phyloP scores from a whole-genome alignment of 2,888 invertebrate genomes.

The Diarsia brunnea region DNA sequence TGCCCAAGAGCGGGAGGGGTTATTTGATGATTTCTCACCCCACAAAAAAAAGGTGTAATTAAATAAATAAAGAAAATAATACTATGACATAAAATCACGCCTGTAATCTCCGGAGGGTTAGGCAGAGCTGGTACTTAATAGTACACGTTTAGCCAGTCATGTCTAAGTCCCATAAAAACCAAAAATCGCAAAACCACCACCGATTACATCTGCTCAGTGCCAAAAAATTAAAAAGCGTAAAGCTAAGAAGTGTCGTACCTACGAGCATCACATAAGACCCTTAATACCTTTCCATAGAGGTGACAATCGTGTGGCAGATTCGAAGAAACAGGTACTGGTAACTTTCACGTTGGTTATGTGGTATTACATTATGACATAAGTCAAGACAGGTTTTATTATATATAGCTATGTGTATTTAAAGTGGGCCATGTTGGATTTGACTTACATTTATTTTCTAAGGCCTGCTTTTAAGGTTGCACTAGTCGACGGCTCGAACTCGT shows the following conservation, averaged over 20 bases:
- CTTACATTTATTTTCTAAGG: constrained; percentile 23
- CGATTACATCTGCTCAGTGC: constrained; percentile 19
- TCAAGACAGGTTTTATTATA: constrained; percentile 1
- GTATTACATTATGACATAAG: constrained; percentile 35
- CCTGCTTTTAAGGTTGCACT: no score
- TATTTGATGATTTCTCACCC: no score
- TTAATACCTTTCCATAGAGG: neutral
- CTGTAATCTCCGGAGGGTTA: no score
- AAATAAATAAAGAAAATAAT: no score
- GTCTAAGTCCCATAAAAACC: no score
- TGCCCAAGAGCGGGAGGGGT: no score
- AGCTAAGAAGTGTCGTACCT: constrained; percentile 23
- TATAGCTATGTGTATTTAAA: constrained; percentile 25
- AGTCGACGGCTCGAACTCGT: no score
- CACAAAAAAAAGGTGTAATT: no score
- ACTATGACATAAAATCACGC: no score
- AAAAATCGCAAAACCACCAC: neutral
- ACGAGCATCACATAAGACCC: constrained; percentile 14
- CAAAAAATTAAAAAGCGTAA: constrained; percentile 59
- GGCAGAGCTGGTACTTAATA: no score
- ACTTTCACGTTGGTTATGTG: constrained; percentile 49
- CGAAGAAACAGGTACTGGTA: constrained; percentile 32
- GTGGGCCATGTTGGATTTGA: constrained; percentile 38
- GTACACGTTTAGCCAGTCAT: no score
- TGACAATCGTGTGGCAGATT: constrained; percentile 29